These are phyloP conservation scores for Diadumene lineata DNA, from an alignment of 92 coral and sea anemone species.

Conservation along the genomic window DNA sequence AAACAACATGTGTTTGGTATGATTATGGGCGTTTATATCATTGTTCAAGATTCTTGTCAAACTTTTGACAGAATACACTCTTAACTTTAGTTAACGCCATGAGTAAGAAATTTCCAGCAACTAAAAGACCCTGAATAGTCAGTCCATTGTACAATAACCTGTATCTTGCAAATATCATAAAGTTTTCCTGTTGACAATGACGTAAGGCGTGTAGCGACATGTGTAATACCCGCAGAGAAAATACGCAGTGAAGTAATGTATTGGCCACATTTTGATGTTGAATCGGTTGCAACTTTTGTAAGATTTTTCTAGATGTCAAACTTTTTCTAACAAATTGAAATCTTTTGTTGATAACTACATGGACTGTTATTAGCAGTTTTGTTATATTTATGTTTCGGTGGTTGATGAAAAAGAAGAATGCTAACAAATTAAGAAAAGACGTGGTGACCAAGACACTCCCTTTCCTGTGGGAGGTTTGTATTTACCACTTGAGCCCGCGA, in stretches of 20 bases:
- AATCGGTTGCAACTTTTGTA: too few relatives aligned
- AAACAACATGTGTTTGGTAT: neutral
- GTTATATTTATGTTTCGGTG: too few relatives aligned
- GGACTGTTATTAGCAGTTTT: too few relatives aligned
- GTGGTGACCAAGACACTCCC: conserved; percentile 16
- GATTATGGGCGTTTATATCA: neutral
- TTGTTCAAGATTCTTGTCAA: neutral
- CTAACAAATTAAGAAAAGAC: too few relatives aligned
- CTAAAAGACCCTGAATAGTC: neutral
- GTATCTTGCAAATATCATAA: neutral
- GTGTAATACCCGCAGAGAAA: neutral
- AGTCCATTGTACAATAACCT: neutral
- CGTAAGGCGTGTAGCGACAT: neutral
- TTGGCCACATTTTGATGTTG: too few relatives aligned
- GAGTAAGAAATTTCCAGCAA: too few relatives aligned
- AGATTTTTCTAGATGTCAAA: too few relatives aligned
- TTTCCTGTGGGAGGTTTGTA: neutral
- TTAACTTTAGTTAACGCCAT: neutral
- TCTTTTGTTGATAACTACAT: too few relatives aligned
- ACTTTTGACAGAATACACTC: neutral
- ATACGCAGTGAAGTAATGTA: neutral
- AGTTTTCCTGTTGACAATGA: neutral
- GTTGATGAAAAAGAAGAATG: too few relatives aligned
- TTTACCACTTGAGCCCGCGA: conserved; percentile 24
- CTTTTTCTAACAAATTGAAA: too few relatives aligned